Percentiles rank a stretch among this genome's conserved stretches.
Evolutionary conservation across 2,888 invertebrate genomes (phyloP).

Genomic region (Drosophila nigricruria): DNA sequence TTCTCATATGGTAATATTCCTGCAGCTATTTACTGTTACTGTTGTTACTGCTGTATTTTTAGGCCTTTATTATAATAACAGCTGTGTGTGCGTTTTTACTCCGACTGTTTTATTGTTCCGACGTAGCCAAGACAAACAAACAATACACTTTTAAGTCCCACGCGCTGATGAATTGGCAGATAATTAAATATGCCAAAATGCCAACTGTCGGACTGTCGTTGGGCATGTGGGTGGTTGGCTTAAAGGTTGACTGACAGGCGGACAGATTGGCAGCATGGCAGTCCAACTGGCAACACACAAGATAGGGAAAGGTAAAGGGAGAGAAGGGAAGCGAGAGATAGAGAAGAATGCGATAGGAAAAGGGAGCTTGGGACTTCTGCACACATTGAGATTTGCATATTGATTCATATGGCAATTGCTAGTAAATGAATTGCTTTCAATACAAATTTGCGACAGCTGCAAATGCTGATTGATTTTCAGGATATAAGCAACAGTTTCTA

Average conservation of each 20-base stretch:
- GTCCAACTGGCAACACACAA: conserved; percentile 6
- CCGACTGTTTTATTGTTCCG: conserved; percentile 10
- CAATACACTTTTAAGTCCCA: conserved; percentile 21
- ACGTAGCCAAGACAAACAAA: conserved; percentile 4
- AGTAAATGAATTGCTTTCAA: conserved; percentile 53
- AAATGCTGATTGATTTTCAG: conserved; percentile 49
- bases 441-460: conserved; percentile 45
- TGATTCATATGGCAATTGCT: conserved; percentile 52
- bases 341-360: too few relatives aligned
- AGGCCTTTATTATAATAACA: conserved; percentile 28
- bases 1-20: conserved; percentile 13
- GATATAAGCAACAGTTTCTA: conserved; percentile 7
- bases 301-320: not conserved
- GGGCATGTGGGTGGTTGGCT: conserved; percentile 33
- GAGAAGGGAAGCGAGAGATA: not conserved
- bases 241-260: conserved; percentile 43
- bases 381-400: conserved; percentile 49
- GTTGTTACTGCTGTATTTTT: not conserved
- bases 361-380: conserved; percentile 23
- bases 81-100: conserved; percentile 8
- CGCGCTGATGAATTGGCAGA: conserved; percentile 47
- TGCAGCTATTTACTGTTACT: conserved; percentile 14
- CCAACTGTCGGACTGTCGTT: conserved; percentile 19
- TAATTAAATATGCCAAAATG: conserved; percentile 54
- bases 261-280: conserved; percentile 36